These are phyloP conservation scores for Dendrophyllia cribrosa DNA, from an alignment of 64 coral and sea anemone species.

Conservation along the genomic window DNA sequence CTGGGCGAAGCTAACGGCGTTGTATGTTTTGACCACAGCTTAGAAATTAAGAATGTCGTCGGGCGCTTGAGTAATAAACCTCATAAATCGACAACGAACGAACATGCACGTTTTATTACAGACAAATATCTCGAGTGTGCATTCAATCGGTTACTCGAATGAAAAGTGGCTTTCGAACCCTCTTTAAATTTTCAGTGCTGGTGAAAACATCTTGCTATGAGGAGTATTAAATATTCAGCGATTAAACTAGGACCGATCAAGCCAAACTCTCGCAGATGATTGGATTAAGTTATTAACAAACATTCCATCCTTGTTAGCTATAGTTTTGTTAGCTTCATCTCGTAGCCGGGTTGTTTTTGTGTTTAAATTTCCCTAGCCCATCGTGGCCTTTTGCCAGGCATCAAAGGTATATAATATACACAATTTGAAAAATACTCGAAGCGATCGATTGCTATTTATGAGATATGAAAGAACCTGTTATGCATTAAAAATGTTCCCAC, in stretches of 20 bases:
- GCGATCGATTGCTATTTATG: background rate
- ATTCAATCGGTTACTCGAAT: slow-evolving; percentile 14
- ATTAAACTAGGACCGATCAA: slow-evolving; percentile 78
- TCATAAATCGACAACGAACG: slow-evolving; percentile 6
- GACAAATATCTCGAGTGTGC: slow-evolving; percentile 26
- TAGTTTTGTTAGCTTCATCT: background rate
- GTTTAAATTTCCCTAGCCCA: background rate
- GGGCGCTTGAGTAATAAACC: background rate
- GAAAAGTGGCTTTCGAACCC: slow-evolving; percentile 51
- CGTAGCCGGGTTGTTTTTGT: background rate
- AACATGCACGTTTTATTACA: slow-evolving; percentile 3
- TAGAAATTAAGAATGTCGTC: background rate
- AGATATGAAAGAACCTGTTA: background rate
- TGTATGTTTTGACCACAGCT: slow-evolving; percentile 24
- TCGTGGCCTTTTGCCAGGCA: slow-evolving; percentile 33
- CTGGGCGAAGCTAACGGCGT: slow-evolving; percentile 16
- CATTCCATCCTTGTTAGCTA: slow-evolving; percentile 72
- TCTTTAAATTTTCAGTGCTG: slow-evolving; percentile 33
- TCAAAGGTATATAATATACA: background rate
- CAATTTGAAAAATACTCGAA: background rate
- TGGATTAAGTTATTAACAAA: slow-evolving; percentile 89
- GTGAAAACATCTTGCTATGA: slow-evolving; percentile 33
- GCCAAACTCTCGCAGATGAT: slow-evolving; percentile 57
- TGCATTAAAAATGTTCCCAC: slow-evolving; percentile 19
- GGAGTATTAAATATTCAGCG: slow-evolving; percentile 81